Evolutionary conservation across 1,140 invertebrate species (phyloP).

Genomic region (Trachymyrmex septentrionalis): DNA sequence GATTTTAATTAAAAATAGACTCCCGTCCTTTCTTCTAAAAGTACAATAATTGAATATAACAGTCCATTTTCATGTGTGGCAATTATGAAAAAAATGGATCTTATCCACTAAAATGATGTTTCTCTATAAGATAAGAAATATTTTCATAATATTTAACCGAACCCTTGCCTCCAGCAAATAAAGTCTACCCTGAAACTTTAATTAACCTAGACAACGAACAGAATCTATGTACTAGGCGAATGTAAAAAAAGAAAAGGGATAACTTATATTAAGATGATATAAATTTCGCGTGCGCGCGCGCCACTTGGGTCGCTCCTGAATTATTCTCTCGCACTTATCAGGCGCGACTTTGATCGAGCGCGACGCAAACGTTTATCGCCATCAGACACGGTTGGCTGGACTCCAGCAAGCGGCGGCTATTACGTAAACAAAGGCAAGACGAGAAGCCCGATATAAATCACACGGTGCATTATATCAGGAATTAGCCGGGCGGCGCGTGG

Average conservation of each 20-base stretch:
- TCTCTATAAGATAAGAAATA: neutral
- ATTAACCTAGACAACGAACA: conserved; percentile 14
- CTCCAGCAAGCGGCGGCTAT: conserved; percentile 67
- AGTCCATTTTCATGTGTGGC: neutral
- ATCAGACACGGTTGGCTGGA: conserved; percentile 71
- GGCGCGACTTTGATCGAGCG: conserved; percentile 69
- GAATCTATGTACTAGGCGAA: neutral
- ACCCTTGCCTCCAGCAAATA: neutral
- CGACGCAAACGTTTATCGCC: conserved; percentile 70
- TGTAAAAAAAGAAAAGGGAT: neutral
- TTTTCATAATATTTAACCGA: neutral
- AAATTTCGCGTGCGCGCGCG: conserved; percentile 33
- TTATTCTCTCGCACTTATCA: conserved; percentile 68
- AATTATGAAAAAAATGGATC: neutral
- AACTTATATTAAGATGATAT: conserved; percentile 24
- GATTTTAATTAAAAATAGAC: too few relatives aligned
- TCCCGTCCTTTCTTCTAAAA: too few relatives aligned
- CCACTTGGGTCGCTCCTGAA: conserved; percentile 57
- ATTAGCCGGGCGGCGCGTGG: conserved; percentile 70
- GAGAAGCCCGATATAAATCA: conserved; percentile 67
- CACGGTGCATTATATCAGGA: conserved; percentile 71
- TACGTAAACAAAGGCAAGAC: conserved; percentile 73
- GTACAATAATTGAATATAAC: neutral
- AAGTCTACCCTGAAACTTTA: neutral
- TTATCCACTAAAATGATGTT: neutral